Percentiles rank a stretch among this genome's conserved stretches.
phyloP scores from a whole-genome alignment of 1,140 invertebrate species.

The Trichonephila clavipes region DNA sequence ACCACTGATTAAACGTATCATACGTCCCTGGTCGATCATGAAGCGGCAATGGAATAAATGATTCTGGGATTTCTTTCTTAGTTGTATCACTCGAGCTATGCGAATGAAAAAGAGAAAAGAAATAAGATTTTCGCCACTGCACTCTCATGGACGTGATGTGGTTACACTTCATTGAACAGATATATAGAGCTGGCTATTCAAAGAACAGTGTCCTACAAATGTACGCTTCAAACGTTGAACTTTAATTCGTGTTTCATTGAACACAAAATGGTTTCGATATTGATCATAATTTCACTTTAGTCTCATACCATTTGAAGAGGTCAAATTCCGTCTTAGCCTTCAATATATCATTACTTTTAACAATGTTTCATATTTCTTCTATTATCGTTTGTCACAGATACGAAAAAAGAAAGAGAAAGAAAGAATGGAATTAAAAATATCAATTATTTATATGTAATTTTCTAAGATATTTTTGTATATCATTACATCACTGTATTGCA shows the following conservation, averaged over 20 bases:
- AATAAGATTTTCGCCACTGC: constrained; percentile 40
- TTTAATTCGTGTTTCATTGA: neutral
- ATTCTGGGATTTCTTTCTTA: constrained; percentile 53
- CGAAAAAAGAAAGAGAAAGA: too few relatives aligned
- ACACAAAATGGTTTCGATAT: neutral
- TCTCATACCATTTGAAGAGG: neutral
- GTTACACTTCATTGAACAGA: constrained; percentile 44
- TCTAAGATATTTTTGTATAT: too few relatives aligned
- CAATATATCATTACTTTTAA: too few relatives aligned
- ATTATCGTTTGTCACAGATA: too few relatives aligned
- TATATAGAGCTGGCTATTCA: neutral
- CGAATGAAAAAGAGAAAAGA: constrained; percentile 40
- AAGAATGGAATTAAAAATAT: too few relatives aligned
- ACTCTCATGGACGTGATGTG: constrained; percentile 48
- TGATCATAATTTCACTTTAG: neutral
- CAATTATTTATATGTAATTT: too few relatives aligned
- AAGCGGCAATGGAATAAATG: constrained; percentile 70
- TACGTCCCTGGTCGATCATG: constrained; percentile 49
- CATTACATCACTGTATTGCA: too few relatives aligned
- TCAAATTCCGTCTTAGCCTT: neutral
- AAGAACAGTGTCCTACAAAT: neutral
- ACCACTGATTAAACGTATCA: constrained; percentile 76
- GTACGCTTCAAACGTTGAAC: neutral
- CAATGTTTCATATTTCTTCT: too few relatives aligned
- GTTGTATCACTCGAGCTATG: constrained; percentile 53